phyloP scores from a whole-genome alignment of 2,888 invertebrate species.

The Papilio elwesi region DNA sequence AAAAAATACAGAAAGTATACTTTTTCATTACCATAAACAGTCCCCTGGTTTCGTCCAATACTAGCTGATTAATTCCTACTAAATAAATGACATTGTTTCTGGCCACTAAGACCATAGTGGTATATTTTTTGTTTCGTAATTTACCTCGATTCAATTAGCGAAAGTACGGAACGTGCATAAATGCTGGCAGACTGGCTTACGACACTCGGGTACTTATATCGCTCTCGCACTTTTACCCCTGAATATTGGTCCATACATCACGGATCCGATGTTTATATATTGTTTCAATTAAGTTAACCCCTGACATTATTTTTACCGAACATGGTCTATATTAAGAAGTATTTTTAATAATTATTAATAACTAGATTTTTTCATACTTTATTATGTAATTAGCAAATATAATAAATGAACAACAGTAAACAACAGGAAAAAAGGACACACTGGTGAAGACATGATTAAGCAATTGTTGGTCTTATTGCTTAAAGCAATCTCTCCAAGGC shows the following conservation, averaged over 20 bases:
- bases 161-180: constrained; percentile 47
- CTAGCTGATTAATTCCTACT: background rate
- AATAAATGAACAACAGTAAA: no score
- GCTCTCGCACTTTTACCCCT: constrained; percentile 46
- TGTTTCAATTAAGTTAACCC: constrained; percentile 51
- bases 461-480: background rate
- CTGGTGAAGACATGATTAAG: no score
- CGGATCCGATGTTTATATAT: constrained; percentile 47
- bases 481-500: no score
- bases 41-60: background rate
- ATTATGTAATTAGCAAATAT: no score
- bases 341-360: background rate
- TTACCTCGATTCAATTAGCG: constrained; percentile 42
- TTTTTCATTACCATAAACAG: background rate
- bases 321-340: background rate
- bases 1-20: background rate
- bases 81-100: constrained; percentile 7
- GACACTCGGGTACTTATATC: constrained; percentile 44
- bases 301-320: background rate
- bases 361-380: background rate
- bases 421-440: no score
- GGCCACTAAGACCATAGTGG: constrained; percentile 20
- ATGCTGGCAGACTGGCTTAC: constrained; percentile 46
- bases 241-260: constrained; percentile 53
- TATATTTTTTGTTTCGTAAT: constrained; percentile 35